Evolutionary conservation across 2,113 vertebrate species (phyloP).

Genomic region (Myrmecophaga tridactyla): DNA sequence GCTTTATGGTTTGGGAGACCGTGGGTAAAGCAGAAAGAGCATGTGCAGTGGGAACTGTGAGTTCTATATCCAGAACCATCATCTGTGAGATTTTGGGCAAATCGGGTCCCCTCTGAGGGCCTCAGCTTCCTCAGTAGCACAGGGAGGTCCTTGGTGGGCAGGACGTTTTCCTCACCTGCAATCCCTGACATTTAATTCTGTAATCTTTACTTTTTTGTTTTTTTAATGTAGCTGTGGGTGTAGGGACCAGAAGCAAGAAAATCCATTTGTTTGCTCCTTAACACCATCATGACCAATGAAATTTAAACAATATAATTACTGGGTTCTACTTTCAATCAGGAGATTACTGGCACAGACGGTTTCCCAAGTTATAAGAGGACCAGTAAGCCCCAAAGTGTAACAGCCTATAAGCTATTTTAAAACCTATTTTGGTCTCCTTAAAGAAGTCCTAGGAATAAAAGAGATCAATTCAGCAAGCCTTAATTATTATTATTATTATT

Average conservation of each 20-base stretch:
- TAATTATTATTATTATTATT: no score
- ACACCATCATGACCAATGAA: not conserved
- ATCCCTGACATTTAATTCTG: not conserved
- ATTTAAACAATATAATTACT: not conserved
- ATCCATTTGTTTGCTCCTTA: not conserved
- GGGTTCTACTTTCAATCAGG: constrained; percentile 15
- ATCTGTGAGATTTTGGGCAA: not conserved
- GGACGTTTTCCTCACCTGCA: not conserved
- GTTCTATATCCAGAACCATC: not conserved
- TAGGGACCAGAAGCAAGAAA: constrained; percentile 11
- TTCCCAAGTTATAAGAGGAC: not conserved
- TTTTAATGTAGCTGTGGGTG: not conserved
- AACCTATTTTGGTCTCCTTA: no score
- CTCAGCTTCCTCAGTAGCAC: not conserved
- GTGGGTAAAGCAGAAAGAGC: not conserved
- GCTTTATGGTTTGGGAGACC: not conserved
- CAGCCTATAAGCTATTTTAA: no score
- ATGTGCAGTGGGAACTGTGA: accelerated
- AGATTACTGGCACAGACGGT: not conserved
- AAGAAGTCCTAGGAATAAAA: not conserved
- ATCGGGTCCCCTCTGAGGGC: not conserved
- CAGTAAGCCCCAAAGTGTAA: not conserved
- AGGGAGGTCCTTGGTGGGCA: no score
- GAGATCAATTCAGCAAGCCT: not conserved
- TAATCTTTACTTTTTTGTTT: not conserved